Base-by-base conservation (phyloP, 2,113 vertebrate genomes). In the Perca schrenkii region DNA sequence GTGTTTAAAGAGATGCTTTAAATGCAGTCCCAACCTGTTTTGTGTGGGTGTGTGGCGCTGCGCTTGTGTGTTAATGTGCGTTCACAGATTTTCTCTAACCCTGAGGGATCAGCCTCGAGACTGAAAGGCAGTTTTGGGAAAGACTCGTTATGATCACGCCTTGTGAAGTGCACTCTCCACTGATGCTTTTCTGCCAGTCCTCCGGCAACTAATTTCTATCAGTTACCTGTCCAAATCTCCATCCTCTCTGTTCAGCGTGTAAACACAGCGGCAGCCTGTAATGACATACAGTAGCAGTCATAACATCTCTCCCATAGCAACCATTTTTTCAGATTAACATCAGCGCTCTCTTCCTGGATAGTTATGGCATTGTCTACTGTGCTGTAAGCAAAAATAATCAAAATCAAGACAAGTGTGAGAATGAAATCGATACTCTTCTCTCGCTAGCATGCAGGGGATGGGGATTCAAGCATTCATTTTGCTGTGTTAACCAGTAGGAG, bases 401-500 rank as follows among this genome's bases (percentile, higher is more conserved):
- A 80, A 77, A 64, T 78, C 67, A 57, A 40, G 13, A 64, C 13
- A 17, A 76, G 49, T 78, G 79, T 46, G 22, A 69, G 72, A 36
- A 46, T 63, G 6, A 54, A 83, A 89, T 90, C 40, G 16, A 86
- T 75, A 64, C 67, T 50, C 11, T 19, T 76, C 28, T 14, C n/a
- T 64, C 3, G 13, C 58, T 28, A 11, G 53, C 58, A 57, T 67
- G 61, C 22, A 14, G 62, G 47, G 15, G 49, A 61, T 7, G 25
- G 25, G 58, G 70, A 66, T 64, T 61, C 21, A 17, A 70, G 58
- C 77, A 19, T 77, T 86, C 65, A 49, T 83, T 89, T 63, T 36
- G 36, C 56, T 72, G 58, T 70, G 75, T 84, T 90, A 89, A 91
- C 88, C 83, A 73, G 74, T 34, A 63, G 67, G 73, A 77, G 50